Evolutionary conservation across 30 jellyfish, hydroid and myxozoan species (phyloP), one percentile per base, ranked within the genome.

Genomic region (Cassiopea andromeda): DNA sequence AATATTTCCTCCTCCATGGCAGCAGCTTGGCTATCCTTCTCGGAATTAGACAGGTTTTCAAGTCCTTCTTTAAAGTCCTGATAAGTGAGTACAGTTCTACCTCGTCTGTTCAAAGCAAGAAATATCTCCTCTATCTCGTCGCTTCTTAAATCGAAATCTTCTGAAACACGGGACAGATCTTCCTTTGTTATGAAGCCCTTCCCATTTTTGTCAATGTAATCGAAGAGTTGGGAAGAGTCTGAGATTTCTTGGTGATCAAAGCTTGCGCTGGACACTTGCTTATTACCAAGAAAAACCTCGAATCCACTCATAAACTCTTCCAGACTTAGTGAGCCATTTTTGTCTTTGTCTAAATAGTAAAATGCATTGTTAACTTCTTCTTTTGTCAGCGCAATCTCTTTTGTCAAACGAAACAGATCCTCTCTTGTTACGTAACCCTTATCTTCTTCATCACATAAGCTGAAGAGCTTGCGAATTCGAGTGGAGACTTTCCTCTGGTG

Each of bases 281-380:
- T 83, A 48, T 76, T 90, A 27, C 98, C 98, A 44, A 94, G 90
- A 72, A 94, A 94, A n/a, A 94, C 54, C 43, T 96, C 96, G 46
- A 94, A 94, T 17, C 98, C 98, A 13, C 87, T 60, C 93, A 77
- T 77, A 69, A 94, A 94, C 87, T 94, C 98, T 4, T 94, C 98
- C 44, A 89, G 81, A 75, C 96, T 94, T 54, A 94, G 85, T 4
- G 88, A 90, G 58, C 92, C 91, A 64, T 94, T 93, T 47, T 88
- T 84, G 75, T 94, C 97, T 27, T 93, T 94, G 75, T 94, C 98
- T 15, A 94, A 88, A 46, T 88, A 82, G 58, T 83, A 89, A 71
- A 94, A 94, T 1, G 98, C 98, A 69, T 80, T 71, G 87, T 94
- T 96, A 60, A 94, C 95, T 61, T 94, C 97, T 50, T 85, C 91